Base-by-base conservation (phyloP, 2,797 vertebrate species). In the Takifugu rubripes region DNA sequence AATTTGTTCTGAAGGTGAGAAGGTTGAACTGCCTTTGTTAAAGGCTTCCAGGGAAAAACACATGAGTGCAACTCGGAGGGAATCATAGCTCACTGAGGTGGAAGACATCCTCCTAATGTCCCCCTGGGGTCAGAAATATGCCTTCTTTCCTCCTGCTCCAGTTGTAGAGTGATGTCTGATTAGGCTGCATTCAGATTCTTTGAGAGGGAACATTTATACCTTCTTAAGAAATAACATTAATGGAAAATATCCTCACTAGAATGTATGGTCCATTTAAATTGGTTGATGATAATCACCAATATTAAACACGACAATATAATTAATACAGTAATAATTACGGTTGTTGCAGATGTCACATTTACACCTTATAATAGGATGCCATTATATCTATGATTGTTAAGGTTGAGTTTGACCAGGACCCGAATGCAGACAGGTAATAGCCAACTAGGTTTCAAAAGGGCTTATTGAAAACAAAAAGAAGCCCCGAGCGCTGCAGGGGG, bases 1-100 rank as follows among this genome's bases (percentile, higher is more conserved):
- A 52, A 54, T 70, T 68, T 69, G 59, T 61, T 76, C 70, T 58
- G 25, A 48, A 49, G 42, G 33, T 48, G 58, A 65, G 21, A 36
- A 21, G 47, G 55, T 69, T 47, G 8, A 64, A 25, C 65, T 46
- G 52, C 31, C 40, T 42, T 43, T 44, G 36, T 44, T 43, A 16
- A 24, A 29, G 11, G 12, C 12, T 61, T 21, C 29, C 21, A 54
- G 54, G 5, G 10, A 55, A 15, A 54, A 11, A 57, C 40, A 33
- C 31, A 2, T 14, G 61, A 45, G 49, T 14, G 31, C 8, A 26
- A 36, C 12, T 10, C 24, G 46, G 40, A 40, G 47, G 16, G 24
- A 33, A 42, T 43, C 17, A 3, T 21, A 50, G 40, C 6, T 59
- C 58, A 52, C 25, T 6, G 7, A 52, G 5, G 12, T 52, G 47